Evolutionary conservation across 1,140 invertebrate species (phyloP), one percentile per base, ranked within the genome.

Genomic region (Liolophura sinensis): DNA sequence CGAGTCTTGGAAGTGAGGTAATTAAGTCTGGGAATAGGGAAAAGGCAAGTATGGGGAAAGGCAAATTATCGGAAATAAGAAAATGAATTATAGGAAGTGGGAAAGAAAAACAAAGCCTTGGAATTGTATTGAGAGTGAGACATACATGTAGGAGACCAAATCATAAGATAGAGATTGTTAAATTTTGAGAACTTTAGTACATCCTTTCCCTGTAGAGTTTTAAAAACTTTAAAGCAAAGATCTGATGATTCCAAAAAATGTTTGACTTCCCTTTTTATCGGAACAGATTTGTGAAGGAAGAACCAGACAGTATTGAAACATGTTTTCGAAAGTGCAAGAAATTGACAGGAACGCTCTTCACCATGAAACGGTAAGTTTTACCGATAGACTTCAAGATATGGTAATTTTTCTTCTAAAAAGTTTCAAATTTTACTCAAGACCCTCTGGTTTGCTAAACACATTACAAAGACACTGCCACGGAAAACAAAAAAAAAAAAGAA

Each of bases 291-390:
- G 85, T 98, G 47, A 96, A 96, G 84, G 94, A 97, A 81, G 95
- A 98, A 82, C 95, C 96, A 0, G 93, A 96, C 78, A 88, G 93
- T 67, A 82, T 98, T 50, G 96, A 98, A 78, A 92, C 90, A 71
- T 93, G 94, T 52, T 85, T 98, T 60, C 90, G 92, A 74, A 88
- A 95, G 65, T 98, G 96, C 87, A 98, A 98, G 86, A 97, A 98
- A 82, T 85, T 99, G 16, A 98, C 96, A 12, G 94, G 95, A 66
- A 98, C 95, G 50, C 87, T 99, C 69, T 95, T 97, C 54, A 98
- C 95, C 57, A 86, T 99, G 24, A 98, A 98, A 89, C 92, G 95
- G 96, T 97, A 74, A 89, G 71, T 40, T 40, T 40, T 40, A 5
- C 31, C 3, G 9, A 40, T 40, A 3, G 3, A 40, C 9, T 40